A percentile compares a stretch with the other conserved stretches of the same genome.
phyloP scores from a whole-genome alignment of 1,140 invertebrate genomes.

The Trichomalopsis sarcophagae region DNA sequence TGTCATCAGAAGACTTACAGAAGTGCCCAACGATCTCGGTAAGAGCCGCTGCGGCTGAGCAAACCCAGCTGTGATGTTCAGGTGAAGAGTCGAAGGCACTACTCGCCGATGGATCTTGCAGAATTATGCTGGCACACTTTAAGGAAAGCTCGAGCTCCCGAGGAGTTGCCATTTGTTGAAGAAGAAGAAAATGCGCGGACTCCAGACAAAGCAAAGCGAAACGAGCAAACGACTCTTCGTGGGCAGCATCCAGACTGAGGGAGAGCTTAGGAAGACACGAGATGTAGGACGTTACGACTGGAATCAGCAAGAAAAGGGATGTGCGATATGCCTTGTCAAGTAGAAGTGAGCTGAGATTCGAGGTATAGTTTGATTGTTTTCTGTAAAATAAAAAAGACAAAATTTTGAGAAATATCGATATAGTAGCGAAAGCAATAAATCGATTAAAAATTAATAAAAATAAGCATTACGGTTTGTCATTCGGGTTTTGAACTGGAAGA shows the following conservation, averaged over 20 bases:
- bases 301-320: constrained; percentile 72
- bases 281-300: constrained; percentile 74
- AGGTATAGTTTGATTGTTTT: background rate
- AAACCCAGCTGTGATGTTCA: constrained; percentile 71
- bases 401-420: background rate
- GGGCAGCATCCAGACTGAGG: constrained; percentile 65
- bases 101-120: constrained; percentile 66
- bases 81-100: constrained; percentile 66
- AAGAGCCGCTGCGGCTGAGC: constrained; percentile 70
- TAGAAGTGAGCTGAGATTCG: background rate
- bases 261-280: constrained; percentile 66
- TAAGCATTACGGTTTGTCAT: background rate
- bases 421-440: background rate
- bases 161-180: constrained; percentile 47
- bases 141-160: constrained; percentile 65
- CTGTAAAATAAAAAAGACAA: background rate
- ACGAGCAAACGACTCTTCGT: constrained; percentile 74
- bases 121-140: constrained; percentile 69
- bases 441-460: background rate
- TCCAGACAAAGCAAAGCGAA: constrained; percentile 80
- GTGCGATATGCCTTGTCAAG: background rate
- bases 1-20: constrained; percentile 61
- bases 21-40: constrained; percentile 61
- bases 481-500: constrained; percentile 56
- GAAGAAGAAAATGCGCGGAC: constrained; percentile 70